phyloP scores from a whole-genome alignment of 2,888 invertebrate genomes.

The Macaria liturata region DNA sequence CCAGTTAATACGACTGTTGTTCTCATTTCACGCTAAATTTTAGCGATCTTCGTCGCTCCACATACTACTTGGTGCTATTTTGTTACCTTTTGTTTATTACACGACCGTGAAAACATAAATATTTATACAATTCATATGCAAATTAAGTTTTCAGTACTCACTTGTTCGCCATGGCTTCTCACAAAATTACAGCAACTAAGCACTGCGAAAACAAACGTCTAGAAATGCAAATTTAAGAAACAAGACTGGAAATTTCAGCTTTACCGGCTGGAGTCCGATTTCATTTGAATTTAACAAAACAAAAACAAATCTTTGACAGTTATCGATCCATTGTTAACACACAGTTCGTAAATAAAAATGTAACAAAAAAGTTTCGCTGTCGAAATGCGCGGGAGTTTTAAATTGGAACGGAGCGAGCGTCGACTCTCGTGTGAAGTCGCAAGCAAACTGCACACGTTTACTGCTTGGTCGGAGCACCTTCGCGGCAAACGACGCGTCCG shows the following conservation, averaged over 20 bases:
- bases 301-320: slow-evolving; percentile 26
- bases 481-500: slow-evolving; percentile 24
- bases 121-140: slow-evolving; percentile 31
- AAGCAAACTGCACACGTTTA: slow-evolving; percentile 56
- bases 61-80: slow-evolving; percentile 6
- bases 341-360: slow-evolving; percentile 23
- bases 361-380: slow-evolving; percentile 25
- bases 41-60: slow-evolving; percentile 5
- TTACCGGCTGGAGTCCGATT: slow-evolving; percentile 7
- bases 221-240: slow-evolving; percentile 40
- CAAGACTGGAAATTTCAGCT: slow-evolving; percentile 7
- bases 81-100: slow-evolving; percentile 12
- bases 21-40: slow-evolving; percentile 1
- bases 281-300: slow-evolving; percentile 2
- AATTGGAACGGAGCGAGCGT: slow-evolving; percentile 46
- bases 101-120: slow-evolving; percentile 18
- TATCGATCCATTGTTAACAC: slow-evolving; percentile 47
- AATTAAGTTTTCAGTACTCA: slow-evolving; percentile 48
- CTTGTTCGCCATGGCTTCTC: slow-evolving; percentile 53
- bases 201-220: slow-evolving; percentile 37
- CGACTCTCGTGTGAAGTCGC: slow-evolving; percentile 42
- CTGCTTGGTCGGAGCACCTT: background rate
- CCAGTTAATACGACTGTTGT: background rate
- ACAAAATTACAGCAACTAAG: slow-evolving; percentile 43
- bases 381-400: slow-evolving; percentile 52